Evolutionary conservation across 2,888 invertebrate species (phyloP), one percentile per base, ranked within the genome.

Genomic region (Geophilus truncorum): DNA sequence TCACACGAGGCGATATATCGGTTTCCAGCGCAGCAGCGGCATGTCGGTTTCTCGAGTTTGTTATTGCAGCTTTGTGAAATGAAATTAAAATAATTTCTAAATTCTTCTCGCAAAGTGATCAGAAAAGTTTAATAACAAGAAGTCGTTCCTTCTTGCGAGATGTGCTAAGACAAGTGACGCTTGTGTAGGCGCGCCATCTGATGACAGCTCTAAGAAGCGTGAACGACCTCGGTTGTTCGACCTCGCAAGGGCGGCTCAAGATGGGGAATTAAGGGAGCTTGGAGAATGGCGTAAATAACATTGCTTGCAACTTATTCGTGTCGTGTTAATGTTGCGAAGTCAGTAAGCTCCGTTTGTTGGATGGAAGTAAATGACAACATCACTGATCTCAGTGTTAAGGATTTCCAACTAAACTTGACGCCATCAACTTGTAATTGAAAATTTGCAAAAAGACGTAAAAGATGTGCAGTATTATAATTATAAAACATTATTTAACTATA

Each of bases 201-300:
- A 70, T 70, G 70, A 70, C 70, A 70, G 70, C 25, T 70, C 70
- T 70, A 70, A 70, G 70, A 70, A 70, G 70, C 70, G 70, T 70
- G 70, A 70, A 70, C 70, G 70, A 70, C 70, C 70, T 70, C 70
- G 70, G 70, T 70, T 70, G 70, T 70, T 70, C 70, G 70, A 70
- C 70, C 70, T 70, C 70, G 70, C 70, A 70, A 70, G 70, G 70
- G 70, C 70, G 70, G 70, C 70, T 70, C 70, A 70, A 70, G 70
- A 70, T 70, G 70, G 70, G 70, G 70, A 70, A 70, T 70, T 70
- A 70, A 70, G 70, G 70, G 70, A 70, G 70, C 70, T 70, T 70
- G 70, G 70, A 70, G 70, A 70, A 70, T 70, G 70, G 70, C 70
- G 70, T 70, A 70, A 70, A 70, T 70, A 70, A 70, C 70, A 70